Conservation (phyloP, 2,797 vertebrate species). For the Melanotaenia nigrans region DNA sequence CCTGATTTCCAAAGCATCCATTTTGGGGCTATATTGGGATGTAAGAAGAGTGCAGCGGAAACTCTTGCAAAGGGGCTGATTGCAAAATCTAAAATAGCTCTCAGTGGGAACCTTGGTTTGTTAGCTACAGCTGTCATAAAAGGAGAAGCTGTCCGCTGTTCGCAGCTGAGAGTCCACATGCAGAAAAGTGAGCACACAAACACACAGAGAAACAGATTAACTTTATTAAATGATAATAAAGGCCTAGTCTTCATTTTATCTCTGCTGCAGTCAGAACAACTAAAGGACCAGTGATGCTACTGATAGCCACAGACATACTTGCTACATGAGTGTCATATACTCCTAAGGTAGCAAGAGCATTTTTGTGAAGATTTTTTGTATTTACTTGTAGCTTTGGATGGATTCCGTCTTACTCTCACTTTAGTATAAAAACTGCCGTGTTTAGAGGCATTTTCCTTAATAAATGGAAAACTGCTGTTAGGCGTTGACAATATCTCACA, state of each 20-base stretch:
- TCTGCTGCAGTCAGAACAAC: constrained; percentile 7
- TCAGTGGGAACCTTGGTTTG: constrained; percentile 55
- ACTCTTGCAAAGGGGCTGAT: constrained; percentile 64
- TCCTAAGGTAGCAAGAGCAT: background rate
- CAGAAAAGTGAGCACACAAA: constrained; percentile 3
- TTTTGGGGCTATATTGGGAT: constrained; percentile 73
- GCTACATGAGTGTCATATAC: background rate
- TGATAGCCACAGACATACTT: background rate
- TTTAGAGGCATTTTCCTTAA: too few species aligned
- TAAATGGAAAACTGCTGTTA: too few species aligned
- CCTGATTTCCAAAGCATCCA: constrained; percentile 62
- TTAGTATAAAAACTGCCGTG: too few species aligned
- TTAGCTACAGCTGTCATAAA: constrained; percentile 66
- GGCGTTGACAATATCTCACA: too few species aligned
- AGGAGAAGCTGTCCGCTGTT: constrained; percentile 57
- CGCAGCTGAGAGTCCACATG: constrained; percentile 56
- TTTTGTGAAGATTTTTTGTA: too few species aligned
- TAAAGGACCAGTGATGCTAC: constrained; percentile 12
- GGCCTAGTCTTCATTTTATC: constrained; percentile 26
- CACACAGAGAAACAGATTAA: constrained; percentile 24
- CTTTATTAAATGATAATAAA: constrained; percentile 9
- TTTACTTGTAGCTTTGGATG: too few species aligned
- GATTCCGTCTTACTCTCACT: background rate
- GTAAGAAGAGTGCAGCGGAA: constrained; percentile 70
- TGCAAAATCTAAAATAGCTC: constrained; percentile 70